Conservation (phyloP, 2,113 vertebrate species). For the Lutjanus erythropterus region DNA sequence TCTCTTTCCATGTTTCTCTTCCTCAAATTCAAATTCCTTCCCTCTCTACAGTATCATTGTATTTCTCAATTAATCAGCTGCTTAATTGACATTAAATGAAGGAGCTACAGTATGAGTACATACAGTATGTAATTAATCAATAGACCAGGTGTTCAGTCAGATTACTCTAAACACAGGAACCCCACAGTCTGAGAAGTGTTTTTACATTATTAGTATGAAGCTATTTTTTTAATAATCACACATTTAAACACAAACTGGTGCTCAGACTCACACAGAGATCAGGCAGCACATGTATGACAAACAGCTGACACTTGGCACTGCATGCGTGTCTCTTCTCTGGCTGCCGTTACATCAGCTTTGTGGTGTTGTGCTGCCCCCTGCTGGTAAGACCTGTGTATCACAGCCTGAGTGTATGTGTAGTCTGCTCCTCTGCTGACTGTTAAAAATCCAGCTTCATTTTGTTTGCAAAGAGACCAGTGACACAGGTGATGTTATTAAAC, state of each 20-base stretch:
- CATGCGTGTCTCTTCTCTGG: background rate
- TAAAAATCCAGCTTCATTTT: too few relatives aligned
- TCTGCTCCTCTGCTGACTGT: background rate
- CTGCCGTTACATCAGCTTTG: background rate
- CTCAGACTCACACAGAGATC: slow-evolving; percentile 6
- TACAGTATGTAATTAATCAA: too few relatives aligned
- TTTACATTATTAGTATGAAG: background rate
- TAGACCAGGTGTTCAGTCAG: background rate
- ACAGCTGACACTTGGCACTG: slow-evolving; percentile 16
- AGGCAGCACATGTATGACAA: slow-evolving; percentile 7
- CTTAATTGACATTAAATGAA: background rate
- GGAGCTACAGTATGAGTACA: too few relatives aligned
- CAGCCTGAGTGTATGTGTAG: background rate
- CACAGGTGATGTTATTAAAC: background rate
- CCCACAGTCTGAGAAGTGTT: background rate
- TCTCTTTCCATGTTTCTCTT: background rate
- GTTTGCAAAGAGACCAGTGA: too few relatives aligned
- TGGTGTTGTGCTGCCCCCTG: slow-evolving; percentile 54
- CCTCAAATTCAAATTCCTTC: background rate
- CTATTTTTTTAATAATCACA: background rate
- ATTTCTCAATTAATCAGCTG: background rate
- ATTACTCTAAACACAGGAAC: background rate
- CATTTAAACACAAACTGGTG: background rate
- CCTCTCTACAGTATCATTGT: background rate
- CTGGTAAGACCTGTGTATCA: slow-evolving; percentile 31